phyloP scores from a whole-genome alignment of 1,140 invertebrate species.

The Microplitis demolitor region DNA sequence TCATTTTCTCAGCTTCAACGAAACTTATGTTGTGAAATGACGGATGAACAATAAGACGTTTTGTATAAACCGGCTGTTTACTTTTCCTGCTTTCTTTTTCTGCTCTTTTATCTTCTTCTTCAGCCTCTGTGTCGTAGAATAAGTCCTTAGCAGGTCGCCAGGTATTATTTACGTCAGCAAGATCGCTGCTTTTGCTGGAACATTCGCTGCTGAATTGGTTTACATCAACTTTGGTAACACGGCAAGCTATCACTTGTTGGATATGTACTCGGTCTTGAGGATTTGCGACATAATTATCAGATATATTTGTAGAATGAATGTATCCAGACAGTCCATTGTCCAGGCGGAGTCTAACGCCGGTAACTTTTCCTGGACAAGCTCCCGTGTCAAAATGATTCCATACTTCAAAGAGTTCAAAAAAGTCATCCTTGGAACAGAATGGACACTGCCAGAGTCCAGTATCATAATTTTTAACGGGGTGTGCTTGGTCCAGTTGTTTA shows the following conservation, averaged over 20 bases:
- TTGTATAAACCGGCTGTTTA: constrained; percentile 84
- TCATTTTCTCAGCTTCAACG: constrained; percentile 87
- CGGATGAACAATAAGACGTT: constrained; percentile 96
- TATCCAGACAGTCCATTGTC: constrained; percentile 96
- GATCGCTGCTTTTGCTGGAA: constrained; percentile 91
- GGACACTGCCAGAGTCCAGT: constrained; percentile 96
- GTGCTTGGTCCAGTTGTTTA: constrained; percentile 94
- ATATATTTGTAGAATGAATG: constrained; percentile 93
- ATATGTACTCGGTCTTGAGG: constrained; percentile 88
- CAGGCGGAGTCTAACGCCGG: constrained; percentile 85
- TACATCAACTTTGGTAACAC: constrained; percentile 95
- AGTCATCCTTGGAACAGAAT: constrained; percentile 94
- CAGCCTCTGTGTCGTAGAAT: constrained; percentile 89
- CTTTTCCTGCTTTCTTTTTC: constrained; percentile 80
- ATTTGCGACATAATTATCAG: constrained; percentile 91
- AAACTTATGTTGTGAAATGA: constrained; percentile 97
- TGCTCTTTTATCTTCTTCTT: constrained; percentile 78
- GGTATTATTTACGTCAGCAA: too few relatives aligned
- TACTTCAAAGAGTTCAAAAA: constrained; percentile 92
- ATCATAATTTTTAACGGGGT: constrained; percentile 92
- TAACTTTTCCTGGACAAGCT: constrained; percentile 92
- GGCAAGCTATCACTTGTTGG: constrained; percentile 88
- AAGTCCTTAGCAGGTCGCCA: constrained; percentile 84
- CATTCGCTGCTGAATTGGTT: constrained; percentile 94
- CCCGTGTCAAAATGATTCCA: constrained; percentile 98